A percentile compares a stretch with the other conserved stretches of the same genome.
These are phyloP conservation scores for Nothocercus julius DNA, from an alignment of 2,113 vertebrate species.

Conservation along the genomic window DNA sequence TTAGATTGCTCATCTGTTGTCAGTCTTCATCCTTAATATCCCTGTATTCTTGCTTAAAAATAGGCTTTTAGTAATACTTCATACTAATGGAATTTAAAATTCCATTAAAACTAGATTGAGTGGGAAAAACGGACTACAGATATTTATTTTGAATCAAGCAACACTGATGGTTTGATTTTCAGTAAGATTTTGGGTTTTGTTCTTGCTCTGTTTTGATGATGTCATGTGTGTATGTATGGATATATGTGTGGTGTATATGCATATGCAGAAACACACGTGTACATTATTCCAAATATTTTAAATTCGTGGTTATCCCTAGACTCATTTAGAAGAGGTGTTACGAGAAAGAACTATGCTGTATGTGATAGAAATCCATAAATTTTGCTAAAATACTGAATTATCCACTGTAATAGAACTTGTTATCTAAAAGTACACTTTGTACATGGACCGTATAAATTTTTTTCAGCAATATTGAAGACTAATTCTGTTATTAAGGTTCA, in stretches of 20 bases:
- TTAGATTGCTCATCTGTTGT: neutral
- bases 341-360: neutral
- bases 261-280: neutral
- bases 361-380: neutral
- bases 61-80: neutral
- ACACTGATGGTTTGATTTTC: neutral
- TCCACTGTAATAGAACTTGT: neutral
- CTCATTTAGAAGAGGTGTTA: accelerated
- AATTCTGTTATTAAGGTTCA: neutral
- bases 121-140: neutral
- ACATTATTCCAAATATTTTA: neutral
- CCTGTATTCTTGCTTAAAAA: neutral
- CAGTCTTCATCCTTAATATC: accelerated
- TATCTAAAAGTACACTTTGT: neutral
- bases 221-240: accelerated
- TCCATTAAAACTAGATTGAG: neutral
- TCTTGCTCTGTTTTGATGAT: neutral
- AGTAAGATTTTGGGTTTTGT: neutral
- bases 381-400: neutral
- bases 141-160: accelerated
- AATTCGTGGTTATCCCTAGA: accelerated
- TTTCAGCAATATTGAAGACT: neutral
- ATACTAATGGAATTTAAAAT: neutral
- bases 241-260: accelerated
- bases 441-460: neutral